Conservation (phyloP, 2,113 vertebrate species). For the Plecotus auritus region DNA sequence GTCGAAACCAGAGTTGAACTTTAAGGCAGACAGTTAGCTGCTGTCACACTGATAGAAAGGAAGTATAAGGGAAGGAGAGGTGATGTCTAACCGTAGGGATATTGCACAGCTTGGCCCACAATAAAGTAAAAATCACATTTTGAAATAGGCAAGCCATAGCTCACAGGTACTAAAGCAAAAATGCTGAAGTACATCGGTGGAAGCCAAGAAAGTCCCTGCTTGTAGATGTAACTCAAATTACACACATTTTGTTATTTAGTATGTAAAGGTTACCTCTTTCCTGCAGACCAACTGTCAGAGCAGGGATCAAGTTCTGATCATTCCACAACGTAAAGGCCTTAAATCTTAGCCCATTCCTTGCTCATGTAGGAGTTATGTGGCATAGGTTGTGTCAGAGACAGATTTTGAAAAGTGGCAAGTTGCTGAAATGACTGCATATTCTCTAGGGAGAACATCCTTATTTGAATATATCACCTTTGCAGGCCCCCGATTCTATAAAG, state of each 20-base stretch:
- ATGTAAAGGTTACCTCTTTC: neutral
- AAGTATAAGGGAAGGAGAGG: neutral
- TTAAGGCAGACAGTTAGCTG: neutral
- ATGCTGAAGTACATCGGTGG: neutral
- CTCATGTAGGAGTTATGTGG: neutral
- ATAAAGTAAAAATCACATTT: conserved; percentile 32
- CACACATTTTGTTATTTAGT: neutral
- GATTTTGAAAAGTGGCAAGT: neutral
- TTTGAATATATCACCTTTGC: neutral
- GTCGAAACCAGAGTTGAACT: neutral
- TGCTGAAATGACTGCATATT: neutral
- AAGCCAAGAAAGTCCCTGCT: neutral
- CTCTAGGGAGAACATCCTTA: neutral
- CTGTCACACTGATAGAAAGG: neutral
- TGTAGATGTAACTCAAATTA: neutral
- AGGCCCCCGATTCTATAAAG: neutral
- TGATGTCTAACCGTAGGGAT: neutral
- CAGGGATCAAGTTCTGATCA: neutral
- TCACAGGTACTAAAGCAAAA: neutral
- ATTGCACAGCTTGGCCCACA: neutral
- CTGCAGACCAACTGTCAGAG: neutral
- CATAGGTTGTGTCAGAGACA: neutral
- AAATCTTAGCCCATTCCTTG: neutral
- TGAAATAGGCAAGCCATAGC: neutral
- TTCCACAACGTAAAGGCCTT: neutral